Evolutionary conservation across 2,797 vertebrate genomes (phyloP).

Genomic region (Varecia variegata): DNA sequence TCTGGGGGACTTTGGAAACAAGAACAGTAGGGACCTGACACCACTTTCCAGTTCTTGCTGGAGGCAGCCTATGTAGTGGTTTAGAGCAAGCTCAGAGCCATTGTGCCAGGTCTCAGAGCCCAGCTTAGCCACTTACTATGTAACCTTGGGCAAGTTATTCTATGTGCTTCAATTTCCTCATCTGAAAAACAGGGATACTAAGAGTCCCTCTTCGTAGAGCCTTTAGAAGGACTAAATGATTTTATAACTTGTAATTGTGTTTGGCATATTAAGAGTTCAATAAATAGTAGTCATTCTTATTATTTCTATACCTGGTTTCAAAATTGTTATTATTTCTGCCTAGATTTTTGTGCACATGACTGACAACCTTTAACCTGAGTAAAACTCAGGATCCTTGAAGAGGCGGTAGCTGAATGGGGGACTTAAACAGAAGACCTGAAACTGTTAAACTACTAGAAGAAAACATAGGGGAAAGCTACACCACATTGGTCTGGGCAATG

Average conservation of each 20-base stretch:
- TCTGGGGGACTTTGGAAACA: background rate
- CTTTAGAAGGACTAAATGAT: background rate
- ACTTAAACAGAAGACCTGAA: background rate
- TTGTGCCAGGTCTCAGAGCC: background rate
- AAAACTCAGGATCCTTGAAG: background rate
- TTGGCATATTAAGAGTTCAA: background rate
- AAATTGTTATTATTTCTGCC: slow-evolving; percentile 6
- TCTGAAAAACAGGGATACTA: background rate
- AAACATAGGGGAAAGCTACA: background rate
- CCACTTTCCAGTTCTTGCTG: background rate
- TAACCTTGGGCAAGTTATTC: background rate
- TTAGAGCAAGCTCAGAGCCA: background rate
- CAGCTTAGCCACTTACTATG: background rate
- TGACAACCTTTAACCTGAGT: background rate
- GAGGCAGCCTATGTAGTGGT: background rate
- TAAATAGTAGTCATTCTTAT: background rate
- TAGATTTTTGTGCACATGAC: background rate
- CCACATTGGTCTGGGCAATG: background rate
- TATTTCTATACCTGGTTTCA: background rate
- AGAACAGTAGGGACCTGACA: background rate
- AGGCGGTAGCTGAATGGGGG: background rate
- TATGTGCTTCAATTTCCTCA: background rate
- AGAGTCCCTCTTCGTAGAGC: background rate
- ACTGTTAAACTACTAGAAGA: background rate
- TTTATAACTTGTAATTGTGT: background rate